phyloP scores from a whole-genome alignment of 2,113 vertebrate species.

The Sander lucioperca region DNA sequence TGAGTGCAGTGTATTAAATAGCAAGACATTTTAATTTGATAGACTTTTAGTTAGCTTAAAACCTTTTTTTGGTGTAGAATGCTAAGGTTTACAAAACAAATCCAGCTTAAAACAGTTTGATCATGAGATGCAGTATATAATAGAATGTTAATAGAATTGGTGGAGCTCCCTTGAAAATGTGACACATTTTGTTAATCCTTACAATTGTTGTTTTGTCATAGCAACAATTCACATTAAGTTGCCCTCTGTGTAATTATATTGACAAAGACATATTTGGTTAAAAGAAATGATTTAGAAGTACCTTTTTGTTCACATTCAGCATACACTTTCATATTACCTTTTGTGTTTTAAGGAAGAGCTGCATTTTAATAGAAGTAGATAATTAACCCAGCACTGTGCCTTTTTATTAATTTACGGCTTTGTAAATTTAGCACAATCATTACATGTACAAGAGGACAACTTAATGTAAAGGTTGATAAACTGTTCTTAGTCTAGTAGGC shows the following conservation, averaged over 20 bases:
- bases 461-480: constrained; percentile 77
- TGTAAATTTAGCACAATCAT: constrained; percentile 11
- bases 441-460: constrained; percentile 64
- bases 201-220: constrained; percentile 78
- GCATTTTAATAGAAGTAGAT: constrained; percentile 12
- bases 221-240: constrained; percentile 81
- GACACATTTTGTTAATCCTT: constrained; percentile 63
- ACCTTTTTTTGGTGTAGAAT: too few relatives aligned
- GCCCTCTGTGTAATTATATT: constrained; percentile 58
- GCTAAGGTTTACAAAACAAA: neutral
- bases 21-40: neutral
- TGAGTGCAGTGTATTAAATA: neutral
- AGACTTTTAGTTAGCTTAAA: neutral
- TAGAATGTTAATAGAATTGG: constrained; percentile 54
- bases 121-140: neutral
- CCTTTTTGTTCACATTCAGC: neutral
- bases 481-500: constrained; percentile 65
- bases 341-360: neutral
- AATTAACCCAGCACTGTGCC: neutral
- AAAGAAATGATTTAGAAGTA: neutral
- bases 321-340: neutral
- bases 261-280: neutral
- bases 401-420: neutral
- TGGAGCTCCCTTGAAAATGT: constrained; percentile 82
- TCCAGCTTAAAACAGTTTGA: neutral